Conservation (phyloP, 2,113 vertebrate species). For the Paratilapia polleni region DNA sequence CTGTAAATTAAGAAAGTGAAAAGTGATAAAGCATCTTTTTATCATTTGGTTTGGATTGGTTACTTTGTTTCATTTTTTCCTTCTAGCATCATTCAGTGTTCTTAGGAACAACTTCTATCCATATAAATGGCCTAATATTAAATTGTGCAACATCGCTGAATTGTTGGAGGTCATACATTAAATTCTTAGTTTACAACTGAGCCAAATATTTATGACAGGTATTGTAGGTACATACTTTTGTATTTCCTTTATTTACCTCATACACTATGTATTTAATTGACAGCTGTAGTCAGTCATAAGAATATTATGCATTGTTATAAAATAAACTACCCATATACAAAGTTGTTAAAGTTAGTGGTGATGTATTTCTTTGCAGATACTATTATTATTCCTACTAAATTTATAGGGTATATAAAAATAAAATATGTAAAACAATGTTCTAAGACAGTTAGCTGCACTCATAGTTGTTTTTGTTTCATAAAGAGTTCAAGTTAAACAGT, state of each 20-base stretch:
- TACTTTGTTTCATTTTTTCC: background rate
- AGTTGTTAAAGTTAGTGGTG: background rate
- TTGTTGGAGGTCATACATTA: background rate
- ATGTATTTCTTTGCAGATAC: too few species aligned
- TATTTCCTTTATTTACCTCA: background rate
- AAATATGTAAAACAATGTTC: background rate
- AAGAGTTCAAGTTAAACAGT: background rate
- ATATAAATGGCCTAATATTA: background rate
- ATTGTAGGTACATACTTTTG: accelerated
- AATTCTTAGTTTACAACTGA: background rate
- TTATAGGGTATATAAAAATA: background rate
- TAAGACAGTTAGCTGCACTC: background rate
- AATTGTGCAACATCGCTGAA: background rate
- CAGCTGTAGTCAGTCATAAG: background rate
- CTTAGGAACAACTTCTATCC: background rate
- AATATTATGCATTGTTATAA: background rate
- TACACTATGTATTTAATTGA: too few species aligned
- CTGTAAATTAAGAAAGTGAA: conserved; percentile 39
- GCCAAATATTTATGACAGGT: background rate
- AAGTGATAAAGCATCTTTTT: background rate
- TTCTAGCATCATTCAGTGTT: background rate
- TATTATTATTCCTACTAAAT: too few species aligned
- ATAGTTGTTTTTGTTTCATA: background rate
- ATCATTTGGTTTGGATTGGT: background rate
- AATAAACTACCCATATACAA: background rate